phyloP scores from a whole-genome alignment of 2,888 invertebrate genomes.

The Sphaeridia pumilis region DNA sequence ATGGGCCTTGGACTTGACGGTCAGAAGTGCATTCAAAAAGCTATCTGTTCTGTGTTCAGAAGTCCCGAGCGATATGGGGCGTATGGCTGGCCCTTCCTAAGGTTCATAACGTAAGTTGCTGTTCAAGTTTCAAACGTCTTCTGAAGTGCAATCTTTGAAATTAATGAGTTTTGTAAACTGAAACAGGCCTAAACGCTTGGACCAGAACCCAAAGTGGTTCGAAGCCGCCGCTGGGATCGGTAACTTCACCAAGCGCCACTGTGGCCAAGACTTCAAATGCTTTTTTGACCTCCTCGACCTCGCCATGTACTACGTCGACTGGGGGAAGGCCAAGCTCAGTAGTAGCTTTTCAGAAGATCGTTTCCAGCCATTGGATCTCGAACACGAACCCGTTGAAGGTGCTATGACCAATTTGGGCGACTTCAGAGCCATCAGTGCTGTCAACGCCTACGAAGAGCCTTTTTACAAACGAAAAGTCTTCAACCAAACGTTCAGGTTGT shows the following conservation, averaged over 20 bases:
- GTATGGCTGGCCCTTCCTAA: neutral
- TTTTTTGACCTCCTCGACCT: slow-evolving; percentile 1
- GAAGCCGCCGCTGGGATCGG: neutral
- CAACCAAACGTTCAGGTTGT: neutral
- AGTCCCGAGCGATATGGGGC: neutral
- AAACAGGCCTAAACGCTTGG: neutral
- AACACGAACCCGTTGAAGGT: too few relatives aligned
- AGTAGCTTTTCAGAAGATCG: too few relatives aligned
- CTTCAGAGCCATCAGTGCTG: neutral
- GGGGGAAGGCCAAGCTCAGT: neutral
- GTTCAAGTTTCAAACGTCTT: neutral
- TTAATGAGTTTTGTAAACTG: neutral
- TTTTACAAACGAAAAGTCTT: neutral
- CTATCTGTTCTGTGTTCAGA: neutral
- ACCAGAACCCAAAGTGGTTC: neutral
- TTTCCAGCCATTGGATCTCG: too few relatives aligned
- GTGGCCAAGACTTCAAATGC: neutral
- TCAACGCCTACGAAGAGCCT: neutral
- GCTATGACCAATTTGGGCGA: neutral
- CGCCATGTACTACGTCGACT: neutral
- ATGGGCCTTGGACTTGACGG: neutral
- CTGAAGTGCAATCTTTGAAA: neutral
- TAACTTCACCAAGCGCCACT: neutral
- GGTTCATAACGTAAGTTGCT: neutral
- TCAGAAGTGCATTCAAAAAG: neutral